Base-by-base conservation (phyloP, 1,140 invertebrate genomes). In the Orius insidiosus region DNA sequence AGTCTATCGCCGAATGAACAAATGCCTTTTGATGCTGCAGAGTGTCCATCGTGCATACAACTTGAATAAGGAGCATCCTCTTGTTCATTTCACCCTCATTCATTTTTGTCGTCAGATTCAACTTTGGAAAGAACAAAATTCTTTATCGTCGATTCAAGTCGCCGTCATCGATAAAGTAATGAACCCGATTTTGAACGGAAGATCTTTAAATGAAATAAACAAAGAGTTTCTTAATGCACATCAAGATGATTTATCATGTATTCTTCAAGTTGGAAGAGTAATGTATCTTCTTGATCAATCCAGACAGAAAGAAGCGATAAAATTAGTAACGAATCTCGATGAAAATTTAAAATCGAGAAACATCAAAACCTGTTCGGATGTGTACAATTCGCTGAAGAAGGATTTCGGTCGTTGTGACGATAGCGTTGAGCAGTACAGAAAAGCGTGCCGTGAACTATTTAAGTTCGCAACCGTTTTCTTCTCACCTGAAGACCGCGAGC, bases 1-100 rank as follows among this genome's bases (percentile, higher is more conserved):
- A 75, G 89, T 97, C 55, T 96, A 94, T 65, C 83, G 72, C 64
- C 80, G 92, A 55, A 95, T 93, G 80, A 82, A 85, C 78, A 71
- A 66, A 59, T 46, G 34, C 32, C 40, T 38, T 9, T 34, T 92
- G 37, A 90, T 90, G 85, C 64, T 90, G 45, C 84, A 90, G 64
- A 86, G 84, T 51, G 74, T 95, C 57, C 90, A 86, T 61, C 73
- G 89, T 32, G 87, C 87, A 35, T 72, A 77, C 59, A 69, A 69
- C 31, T 58, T 93, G 48, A 73, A 85, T 57, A 60, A 73, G 2
- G 65, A 68, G 1, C 72, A 90, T 68, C 80, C 84, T 14, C 74
- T 80, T 54, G 66, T 94, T 16, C 87, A 92, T 65, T 74, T 76
- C 56, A 90, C 85, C 60, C 62, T 90, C 34, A 72, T 90, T 41